Evolutionary conservation across 2,797 vertebrate genomes (phyloP), one percentile per base, ranked within the genome.

Genomic region (Spinibarbus caldwelli): DNA sequence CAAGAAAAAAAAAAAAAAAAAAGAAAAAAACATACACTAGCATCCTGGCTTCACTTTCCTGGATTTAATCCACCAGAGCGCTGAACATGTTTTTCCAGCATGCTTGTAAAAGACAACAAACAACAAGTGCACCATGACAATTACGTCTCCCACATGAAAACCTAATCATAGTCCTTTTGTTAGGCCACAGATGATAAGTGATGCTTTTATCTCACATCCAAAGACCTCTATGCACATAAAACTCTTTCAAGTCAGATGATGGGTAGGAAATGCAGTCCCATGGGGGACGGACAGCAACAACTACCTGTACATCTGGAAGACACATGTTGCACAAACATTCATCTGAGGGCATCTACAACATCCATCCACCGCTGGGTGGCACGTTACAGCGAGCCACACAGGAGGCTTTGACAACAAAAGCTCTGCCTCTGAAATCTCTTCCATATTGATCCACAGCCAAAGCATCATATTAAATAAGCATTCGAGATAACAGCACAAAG

Each of bases 241-340:
- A 75, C 49, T 45, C 64, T 79, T 80, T 71, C 62, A 82, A 59
- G 73, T 71, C 82, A 83, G 84, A 71, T 83, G 86, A 83, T 72
- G 78, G 83, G 81, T 76, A 82, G 64, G 66, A 87, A 78, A 76
- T 41, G 6, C 36, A 49, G 36, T 77, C 62, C n/a, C 85, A 73
- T 78, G 78, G 57, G 76, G 75, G 78, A 79, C 62, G 83, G 71
- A 89, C 76, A 68, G 75, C 85, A 87, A 82, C 21, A 77, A 71
- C 80, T 82, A 88, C 87, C 70, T 86, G 86, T 86, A 90, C 90
- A 91, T 90, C 89, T 91, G 91, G 89, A 78, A 49, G 66, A 77
- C 90, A 92, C 86, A 89, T 91, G 89, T 49, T 80, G 77, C 68
- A 78, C 47, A 54, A n/a, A 15, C 68, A 78, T 71, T 73, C 73